Evolutionary conservation across 2,113 vertebrate genomes (phyloP).

Genomic region (Otus sunia): DNA sequence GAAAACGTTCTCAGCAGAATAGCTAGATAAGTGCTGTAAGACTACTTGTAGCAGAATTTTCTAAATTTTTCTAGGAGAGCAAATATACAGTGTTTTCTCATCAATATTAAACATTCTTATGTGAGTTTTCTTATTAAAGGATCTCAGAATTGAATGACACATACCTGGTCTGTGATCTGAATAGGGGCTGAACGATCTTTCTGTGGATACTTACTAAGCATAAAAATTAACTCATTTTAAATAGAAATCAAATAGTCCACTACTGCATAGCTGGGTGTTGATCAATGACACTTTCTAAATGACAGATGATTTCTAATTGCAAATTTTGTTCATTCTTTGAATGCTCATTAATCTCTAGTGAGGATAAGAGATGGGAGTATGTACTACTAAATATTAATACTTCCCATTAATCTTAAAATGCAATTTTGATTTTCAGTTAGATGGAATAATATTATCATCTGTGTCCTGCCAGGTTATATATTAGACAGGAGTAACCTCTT

Average conservation of each 20-base stretch:
- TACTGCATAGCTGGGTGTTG: background rate
- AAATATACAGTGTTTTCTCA: background rate
- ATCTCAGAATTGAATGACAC: background rate
- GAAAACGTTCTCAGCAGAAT: background rate
- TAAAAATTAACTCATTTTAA: background rate
- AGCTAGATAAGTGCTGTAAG: background rate
- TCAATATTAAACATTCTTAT: background rate
- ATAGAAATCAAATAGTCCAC: background rate
- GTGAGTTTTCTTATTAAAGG: background rate
- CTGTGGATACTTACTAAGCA: background rate
- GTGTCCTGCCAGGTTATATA: background rate
- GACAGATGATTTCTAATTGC: background rate
- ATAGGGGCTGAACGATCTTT: background rate
- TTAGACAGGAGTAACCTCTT: background rate
- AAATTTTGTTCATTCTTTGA: constrained; percentile 5
- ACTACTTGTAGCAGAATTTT: background rate
- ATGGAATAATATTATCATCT: constrained; percentile 4
- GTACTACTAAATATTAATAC: background rate
- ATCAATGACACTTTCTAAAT: background rate
- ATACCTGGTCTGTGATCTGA: background rate
- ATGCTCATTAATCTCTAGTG: background rate
- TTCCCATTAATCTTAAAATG: constrained; percentile 10
- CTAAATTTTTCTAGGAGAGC: background rate
- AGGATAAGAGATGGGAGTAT: background rate
- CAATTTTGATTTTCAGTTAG: background rate